phyloP scores from a whole-genome alignment of 2,113 vertebrate species.

The Australoheros scitulus region DNA sequence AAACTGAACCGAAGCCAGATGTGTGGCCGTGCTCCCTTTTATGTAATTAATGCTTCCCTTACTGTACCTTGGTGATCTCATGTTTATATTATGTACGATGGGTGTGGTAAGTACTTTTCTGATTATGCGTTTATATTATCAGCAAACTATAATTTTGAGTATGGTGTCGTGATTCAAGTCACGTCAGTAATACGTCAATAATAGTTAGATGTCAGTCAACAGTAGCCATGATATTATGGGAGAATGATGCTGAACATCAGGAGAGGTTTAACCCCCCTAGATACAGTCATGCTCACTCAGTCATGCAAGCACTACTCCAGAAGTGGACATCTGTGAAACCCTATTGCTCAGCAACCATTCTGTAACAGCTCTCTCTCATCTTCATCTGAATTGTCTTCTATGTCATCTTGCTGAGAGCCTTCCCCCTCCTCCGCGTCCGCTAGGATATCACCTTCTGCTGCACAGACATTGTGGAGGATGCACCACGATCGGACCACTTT shows the following conservation, averaged over 20 bases:
- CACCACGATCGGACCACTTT: constrained; percentile 7
- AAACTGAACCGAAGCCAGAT: constrained; percentile 4
- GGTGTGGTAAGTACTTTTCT: neutral
- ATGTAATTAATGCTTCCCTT: constrained; percentile 25
- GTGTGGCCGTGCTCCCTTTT: neutral
- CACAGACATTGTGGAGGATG: constrained; percentile 33
- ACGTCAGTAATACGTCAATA: neutral
- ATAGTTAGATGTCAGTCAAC: neutral
- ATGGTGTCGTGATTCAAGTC: neutral
- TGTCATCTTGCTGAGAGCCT: constrained; percentile 16
- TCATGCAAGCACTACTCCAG: constrained; percentile 21
- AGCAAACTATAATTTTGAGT: neutral
- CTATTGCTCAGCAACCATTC: constrained; percentile 5
- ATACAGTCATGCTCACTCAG: constrained; percentile 19
- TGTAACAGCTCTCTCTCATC: constrained; percentile 32
- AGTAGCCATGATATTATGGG: neutral
- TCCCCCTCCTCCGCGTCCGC: neutral
- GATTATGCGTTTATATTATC: neutral
- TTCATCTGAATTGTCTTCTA: constrained; percentile 21
- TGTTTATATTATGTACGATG: neutral
- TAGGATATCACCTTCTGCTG: constrained; percentile 32
- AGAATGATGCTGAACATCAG: constrained; percentile 20
- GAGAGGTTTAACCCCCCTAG: constrained; percentile 7
- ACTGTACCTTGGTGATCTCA: neutral
- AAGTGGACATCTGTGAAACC: constrained; percentile 12